phyloP scores from a whole-genome alignment of 2,888 invertebrate species.

The Tenthredo livida region DNA sequence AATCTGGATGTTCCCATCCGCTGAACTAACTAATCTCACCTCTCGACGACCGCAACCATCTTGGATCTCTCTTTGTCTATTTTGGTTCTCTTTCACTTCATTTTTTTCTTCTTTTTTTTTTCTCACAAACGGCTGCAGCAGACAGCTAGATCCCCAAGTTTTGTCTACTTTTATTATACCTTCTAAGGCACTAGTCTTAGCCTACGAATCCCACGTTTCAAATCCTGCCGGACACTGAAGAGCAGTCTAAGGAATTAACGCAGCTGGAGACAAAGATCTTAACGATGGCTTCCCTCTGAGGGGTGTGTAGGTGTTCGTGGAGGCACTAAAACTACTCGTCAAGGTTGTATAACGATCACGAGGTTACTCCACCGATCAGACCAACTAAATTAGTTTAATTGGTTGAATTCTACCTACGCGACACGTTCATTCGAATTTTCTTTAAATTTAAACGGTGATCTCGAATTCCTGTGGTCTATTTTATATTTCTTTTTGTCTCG shows the following conservation, averaged over 20 bases:
- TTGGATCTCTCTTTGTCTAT: slow-evolving; percentile 50
- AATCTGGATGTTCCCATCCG: slow-evolving; percentile 71
- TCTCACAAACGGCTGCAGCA: background rate
- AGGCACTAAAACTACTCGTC: slow-evolving; percentile 64
- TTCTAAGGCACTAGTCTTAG: background rate
- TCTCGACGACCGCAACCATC: slow-evolving; percentile 49
- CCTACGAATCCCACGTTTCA: slow-evolving; percentile 36
- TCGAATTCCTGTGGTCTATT: slow-evolving; percentile 33
- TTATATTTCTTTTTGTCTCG: background rate
- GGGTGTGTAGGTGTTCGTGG: slow-evolving; percentile 56
- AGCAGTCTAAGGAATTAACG: slow-evolving; percentile 42
- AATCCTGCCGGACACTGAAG: slow-evolving; percentile 30
- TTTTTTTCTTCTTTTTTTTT: background rate
- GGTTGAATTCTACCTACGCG: slow-evolving; percentile 13
- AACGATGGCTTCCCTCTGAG: slow-evolving; percentile 63
- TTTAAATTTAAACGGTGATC: slow-evolving; percentile 39
- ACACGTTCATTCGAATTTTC: slow-evolving; percentile 45
- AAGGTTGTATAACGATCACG: slow-evolving; percentile 60
- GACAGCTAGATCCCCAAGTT: background rate
- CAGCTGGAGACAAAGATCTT: slow-evolving; percentile 69
- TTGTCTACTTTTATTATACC: slow-evolving; percentile 12
- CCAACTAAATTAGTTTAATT: slow-evolving; percentile 47
- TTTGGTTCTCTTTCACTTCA: slow-evolving; percentile 37
- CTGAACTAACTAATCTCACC: slow-evolving; percentile 66
- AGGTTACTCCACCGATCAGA: slow-evolving; percentile 33